Evolutionary conservation across 2,888 invertebrate genomes (phyloP).

Genomic region (Galeopsomyia nigrocyanea): DNA sequence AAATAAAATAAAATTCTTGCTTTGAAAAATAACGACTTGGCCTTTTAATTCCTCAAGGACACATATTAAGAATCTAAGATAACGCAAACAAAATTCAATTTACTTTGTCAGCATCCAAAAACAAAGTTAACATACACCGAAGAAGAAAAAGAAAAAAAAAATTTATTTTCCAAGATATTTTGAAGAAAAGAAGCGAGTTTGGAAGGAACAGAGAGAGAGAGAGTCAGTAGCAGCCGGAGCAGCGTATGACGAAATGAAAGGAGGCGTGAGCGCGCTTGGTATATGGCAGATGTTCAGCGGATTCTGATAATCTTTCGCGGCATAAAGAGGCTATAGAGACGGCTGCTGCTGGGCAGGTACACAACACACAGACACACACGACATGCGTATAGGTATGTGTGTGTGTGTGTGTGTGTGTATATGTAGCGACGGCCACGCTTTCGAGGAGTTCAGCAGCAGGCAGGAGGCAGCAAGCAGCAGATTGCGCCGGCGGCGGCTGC

Average conservation of each 20-base stretch:
- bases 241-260: slow-evolving; percentile 47
- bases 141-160: background rate
- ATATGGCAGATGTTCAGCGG: slow-evolving; percentile 54
- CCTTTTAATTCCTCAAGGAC: too few relatives aligned
- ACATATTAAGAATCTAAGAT: too few relatives aligned
- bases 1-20: too few relatives aligned
- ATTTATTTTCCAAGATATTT: background rate
- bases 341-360: slow-evolving; percentile 27
- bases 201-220: background rate
- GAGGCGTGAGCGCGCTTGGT: slow-evolving; percentile 46
- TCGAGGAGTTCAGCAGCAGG: slow-evolving; percentile 6
- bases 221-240: slow-evolving; percentile 9
- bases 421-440: slow-evolving; percentile 40
- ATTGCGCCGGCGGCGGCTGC: background rate
- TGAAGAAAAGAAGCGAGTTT: background rate
- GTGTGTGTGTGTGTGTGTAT: background rate
- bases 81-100: too few relatives aligned
- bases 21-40: too few relatives aligned
- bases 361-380: background rate
- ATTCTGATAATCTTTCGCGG: slow-evolving; percentile 49
- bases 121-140: background rate
- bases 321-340: slow-evolving; percentile 47
- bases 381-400: slow-evolving; percentile 20
- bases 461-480: too few relatives aligned
- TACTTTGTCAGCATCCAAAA: too few relatives aligned